These are phyloP conservation scores for Alaudala cheleensis DNA, from an alignment of 2,113 vertebrate species.

Conservation along the genomic window DNA sequence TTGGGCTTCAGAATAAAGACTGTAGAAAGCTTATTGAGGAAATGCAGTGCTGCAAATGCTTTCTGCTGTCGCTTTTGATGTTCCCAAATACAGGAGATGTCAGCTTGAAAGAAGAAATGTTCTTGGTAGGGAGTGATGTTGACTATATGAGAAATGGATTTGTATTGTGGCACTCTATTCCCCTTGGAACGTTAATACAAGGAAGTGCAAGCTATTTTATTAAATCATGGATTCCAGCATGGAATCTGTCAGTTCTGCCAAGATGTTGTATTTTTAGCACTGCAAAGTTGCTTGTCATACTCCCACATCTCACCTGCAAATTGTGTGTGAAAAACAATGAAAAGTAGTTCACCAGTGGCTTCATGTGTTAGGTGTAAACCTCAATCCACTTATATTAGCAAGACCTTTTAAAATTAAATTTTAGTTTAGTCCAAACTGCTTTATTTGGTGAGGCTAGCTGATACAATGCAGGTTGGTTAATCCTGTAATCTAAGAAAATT, in stretches of 20 bases:
- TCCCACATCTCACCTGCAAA: slow-evolving; percentile 10
- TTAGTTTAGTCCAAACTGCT: not conserved
- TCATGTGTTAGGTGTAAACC: not conserved
- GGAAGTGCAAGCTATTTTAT: slow-evolving; percentile 24
- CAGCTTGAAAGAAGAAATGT: slow-evolving; percentile 8
- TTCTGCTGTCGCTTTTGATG: slow-evolving; percentile 23
- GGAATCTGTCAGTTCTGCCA: not conserved
- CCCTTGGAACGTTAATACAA: not conserved
- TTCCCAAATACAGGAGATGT: not conserved
- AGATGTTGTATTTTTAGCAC: slow-evolving; percentile 4
- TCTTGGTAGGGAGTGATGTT: not conserved
- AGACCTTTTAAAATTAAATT: not conserved
- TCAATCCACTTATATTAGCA: not conserved
- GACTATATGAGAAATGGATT: slow-evolving; percentile 6
- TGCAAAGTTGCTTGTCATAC: not conserved
- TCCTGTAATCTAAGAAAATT: not conserved
- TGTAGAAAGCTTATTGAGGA: not conserved
- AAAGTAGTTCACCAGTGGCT: not conserved
- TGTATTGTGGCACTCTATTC: not conserved
- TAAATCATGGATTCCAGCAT: not conserved
- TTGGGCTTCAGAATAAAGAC: not conserved
- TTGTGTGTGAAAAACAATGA: not conserved
- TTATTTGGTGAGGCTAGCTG: not conserved
- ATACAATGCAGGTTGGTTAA: not conserved
- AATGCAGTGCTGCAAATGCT: not conserved